Evolutionary conservation across 2,888 invertebrate genomes (phyloP), one percentile per base, ranked within the genome.

Genomic region (Acrobasis consociella): DNA sequence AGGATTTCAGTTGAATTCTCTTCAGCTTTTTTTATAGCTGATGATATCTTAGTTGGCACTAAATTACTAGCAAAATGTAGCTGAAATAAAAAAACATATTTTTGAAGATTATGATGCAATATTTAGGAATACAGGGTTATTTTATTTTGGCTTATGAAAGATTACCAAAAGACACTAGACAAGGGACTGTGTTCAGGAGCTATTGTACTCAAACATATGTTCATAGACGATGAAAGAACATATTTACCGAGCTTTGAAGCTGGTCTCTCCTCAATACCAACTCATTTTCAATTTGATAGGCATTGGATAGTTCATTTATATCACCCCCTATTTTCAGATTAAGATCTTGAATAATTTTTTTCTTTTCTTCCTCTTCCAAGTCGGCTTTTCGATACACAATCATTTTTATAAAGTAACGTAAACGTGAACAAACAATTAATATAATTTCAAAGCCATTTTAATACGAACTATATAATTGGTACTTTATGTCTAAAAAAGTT

Each of bases 11-110:
- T 93, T 62, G 86, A 83, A 73, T 93, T 93, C 50, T 89, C 83
- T 73, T 95, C 94, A 10, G 96, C 94, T 70, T 93, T 94, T 66
- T 93, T 88, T n/a, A 96, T 86, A 0, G 95, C 94, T n/a, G 93
- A 85, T 72, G 94, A 93, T 51, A 95, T 88, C 76, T 93, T 94
- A 15, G 94, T 94, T 2, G 94, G 94, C n/a, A 94, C 94, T 72
- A 95, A 94, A 69, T 91, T 90, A 72, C 94, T 95, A 13, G 93
- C 93, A 76, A 94, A 83, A 68, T 94, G 93, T 39, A 96, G 80
- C 96, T 96, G 76, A 31, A 86, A 78, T 42, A 46, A 63, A 64
- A 55, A 64, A 51, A n/a, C 63, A 62, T 15, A 55, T 49, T 8
- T 53, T 51, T 62, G 60, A 39, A 9, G 50, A 13, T 58, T 9